A percentile compares a stretch with the other conserved stretches of the same genome.
Conservation (phyloP, 2,113 vertebrate genomes). For the Pelvicachromis taeniatus region DNA sequence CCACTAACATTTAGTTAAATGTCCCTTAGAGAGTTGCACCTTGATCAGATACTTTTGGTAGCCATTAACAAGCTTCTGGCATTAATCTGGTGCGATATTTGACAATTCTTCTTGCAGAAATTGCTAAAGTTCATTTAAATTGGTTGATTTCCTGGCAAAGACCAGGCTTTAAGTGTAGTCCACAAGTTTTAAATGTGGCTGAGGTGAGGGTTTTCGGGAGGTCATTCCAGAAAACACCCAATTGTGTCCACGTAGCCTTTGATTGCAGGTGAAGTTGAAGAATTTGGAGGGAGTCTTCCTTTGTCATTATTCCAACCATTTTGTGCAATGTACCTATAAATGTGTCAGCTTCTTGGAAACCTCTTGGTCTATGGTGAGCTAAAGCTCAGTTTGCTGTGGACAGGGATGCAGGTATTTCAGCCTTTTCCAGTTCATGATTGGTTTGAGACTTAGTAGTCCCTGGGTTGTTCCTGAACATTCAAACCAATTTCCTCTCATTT, state of each 20-base stretch:
- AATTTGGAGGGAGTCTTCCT: too few relatives aligned
- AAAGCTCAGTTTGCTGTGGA: neutral
- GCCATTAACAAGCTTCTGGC: neutral
- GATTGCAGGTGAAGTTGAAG: too few relatives aligned
- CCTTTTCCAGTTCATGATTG: neutral
- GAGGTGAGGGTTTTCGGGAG: too few relatives aligned
- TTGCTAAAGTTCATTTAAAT: neutral
- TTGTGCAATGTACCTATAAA: too few relatives aligned
- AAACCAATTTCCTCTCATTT: rapidly evolving
- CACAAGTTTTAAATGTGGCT: too few relatives aligned
- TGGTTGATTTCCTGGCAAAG: neutral
- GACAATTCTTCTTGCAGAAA: neutral
- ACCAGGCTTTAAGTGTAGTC: too few relatives aligned
- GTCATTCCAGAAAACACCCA: too few relatives aligned
- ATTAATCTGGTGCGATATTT: neutral
- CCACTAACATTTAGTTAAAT: neutral
- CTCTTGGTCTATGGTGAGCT: neutral
- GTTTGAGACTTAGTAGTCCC: neutral
- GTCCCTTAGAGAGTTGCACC: neutral
- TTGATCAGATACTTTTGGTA: neutral
- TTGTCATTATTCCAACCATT: too few relatives aligned
- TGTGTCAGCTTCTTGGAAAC: too few relatives aligned
- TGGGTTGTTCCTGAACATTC: neutral
- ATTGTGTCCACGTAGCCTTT: too few relatives aligned
- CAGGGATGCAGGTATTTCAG: neutral